These are phyloP conservation scores for Mimachlamys varia DNA, from an alignment of 2,888 invertebrate species.

Conservation along the genomic window DNA sequence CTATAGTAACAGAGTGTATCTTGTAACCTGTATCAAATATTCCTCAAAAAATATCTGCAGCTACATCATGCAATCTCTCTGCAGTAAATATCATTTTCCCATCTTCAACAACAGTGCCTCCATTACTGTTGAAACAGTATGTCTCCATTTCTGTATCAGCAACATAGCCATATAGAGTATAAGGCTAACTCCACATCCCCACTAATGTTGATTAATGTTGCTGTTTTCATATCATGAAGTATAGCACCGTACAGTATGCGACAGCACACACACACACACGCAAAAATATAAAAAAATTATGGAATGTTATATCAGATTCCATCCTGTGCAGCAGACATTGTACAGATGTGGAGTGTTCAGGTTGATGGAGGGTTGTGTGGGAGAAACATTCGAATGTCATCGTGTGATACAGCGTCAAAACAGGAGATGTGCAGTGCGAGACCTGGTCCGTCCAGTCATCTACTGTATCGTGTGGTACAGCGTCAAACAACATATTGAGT, in stretches of 20 bases:
- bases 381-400: too few species aligned
- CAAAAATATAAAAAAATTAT: background rate
- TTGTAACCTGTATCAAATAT: too few species aligned
- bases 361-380: too few species aligned
- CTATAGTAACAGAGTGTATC: background rate
- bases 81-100: background rate
- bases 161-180: background rate
- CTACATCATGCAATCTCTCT: background rate
- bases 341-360: background rate
- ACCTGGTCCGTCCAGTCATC: too few species aligned
- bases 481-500: too few species aligned
- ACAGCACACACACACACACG: background rate
- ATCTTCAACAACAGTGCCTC: background rate
- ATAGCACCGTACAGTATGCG: background rate
- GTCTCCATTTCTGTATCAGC: background rate
- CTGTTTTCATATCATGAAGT: background rate
- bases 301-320: background rate
- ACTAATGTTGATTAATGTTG: background rate
- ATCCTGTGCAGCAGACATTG: background rate
- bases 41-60: too few species aligned
- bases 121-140: background rate
- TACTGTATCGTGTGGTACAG: too few species aligned
- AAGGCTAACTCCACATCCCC: background rate
- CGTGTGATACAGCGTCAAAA: too few species aligned
- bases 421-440: too few species aligned